phyloP scores from a whole-genome alignment of 2,797 vertebrate species.

The Hemitrygon akajei region DNA sequence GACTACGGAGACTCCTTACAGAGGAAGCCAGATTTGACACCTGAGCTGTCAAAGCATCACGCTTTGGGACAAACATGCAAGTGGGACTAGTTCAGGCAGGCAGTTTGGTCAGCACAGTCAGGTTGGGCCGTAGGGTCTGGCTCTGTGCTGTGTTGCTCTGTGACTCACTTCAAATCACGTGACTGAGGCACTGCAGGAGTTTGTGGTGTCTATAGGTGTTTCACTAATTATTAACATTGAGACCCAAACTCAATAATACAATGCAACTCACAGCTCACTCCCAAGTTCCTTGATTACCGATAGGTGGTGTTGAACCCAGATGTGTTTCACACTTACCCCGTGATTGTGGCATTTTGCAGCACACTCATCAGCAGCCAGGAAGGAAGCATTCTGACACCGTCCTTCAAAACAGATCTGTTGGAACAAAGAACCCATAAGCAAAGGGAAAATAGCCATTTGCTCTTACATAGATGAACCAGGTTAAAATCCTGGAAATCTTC shows the following conservation, averaged over 20 bases:
- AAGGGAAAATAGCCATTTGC: not conserved
- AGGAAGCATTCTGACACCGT: constrained; percentile 80
- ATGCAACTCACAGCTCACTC: constrained; percentile 57
- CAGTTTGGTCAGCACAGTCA: too few relatives aligned
- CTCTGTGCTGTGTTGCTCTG: too few relatives aligned
- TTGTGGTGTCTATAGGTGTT: too few relatives aligned
- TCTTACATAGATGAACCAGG: not conserved
- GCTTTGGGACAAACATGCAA: too few relatives aligned
- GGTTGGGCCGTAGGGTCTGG: too few relatives aligned
- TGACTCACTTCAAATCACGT: too few relatives aligned
- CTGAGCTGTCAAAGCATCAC: too few relatives aligned
- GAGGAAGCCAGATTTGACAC: too few relatives aligned
- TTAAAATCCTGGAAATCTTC: not conserved
- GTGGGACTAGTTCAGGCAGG: too few relatives aligned
- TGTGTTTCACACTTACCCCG: constrained; percentile 64
- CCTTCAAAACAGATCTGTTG: constrained; percentile 89
- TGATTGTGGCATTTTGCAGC: constrained; percentile 76
- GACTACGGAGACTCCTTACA: too few relatives aligned
- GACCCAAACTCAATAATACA: constrained; percentile 48
- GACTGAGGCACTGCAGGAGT: too few relatives aligned
- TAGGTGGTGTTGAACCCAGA: too few relatives aligned
- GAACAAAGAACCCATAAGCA: not conserved
- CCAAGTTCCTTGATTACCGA: not conserved
- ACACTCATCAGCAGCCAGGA: constrained; percentile 77
- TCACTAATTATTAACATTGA: not conserved